These are phyloP conservation scores for Caenorhabditis japonica DNA, from an alignment of 2,888 invertebrate genomes.

Conservation along the genomic window DNA sequence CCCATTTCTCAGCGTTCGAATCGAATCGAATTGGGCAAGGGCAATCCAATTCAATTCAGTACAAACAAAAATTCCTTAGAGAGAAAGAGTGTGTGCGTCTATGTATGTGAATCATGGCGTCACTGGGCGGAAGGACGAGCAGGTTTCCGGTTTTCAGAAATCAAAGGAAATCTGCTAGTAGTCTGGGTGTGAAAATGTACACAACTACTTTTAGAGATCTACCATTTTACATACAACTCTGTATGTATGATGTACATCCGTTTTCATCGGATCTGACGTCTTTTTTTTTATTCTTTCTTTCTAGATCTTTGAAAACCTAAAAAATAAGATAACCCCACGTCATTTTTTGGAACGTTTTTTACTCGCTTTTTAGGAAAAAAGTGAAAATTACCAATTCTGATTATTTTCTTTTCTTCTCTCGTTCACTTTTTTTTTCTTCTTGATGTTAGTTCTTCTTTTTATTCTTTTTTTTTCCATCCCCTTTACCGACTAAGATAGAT, in stretches of 20 bases:
- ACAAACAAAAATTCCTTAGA: constrained; percentile 25
- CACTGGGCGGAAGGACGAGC: constrained; percentile 23
- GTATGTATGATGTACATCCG: constrained; percentile 8
- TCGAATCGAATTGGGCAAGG: too few relatives aligned
- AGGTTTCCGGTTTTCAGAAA: constrained; percentile 32
- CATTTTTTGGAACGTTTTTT: too few relatives aligned
- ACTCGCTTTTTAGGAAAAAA: too few relatives aligned
- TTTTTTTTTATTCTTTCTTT: not conserved
- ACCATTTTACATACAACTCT: not conserved
- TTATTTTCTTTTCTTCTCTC: constrained; percentile 24
- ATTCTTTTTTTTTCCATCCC: constrained; percentile 4
- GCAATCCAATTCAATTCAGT: constrained; percentile 36
- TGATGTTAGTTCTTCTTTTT: constrained; percentile 1
- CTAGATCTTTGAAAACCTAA: constrained; percentile 14
- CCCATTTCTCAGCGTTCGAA: constrained; percentile 1
- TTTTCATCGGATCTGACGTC: not conserved
- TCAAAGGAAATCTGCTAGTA: constrained; percentile 5
- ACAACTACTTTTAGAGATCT: not conserved
- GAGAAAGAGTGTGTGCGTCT: constrained; percentile 25
- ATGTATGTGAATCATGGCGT: constrained; percentile 18
- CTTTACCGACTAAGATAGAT: constrained; percentile 27
- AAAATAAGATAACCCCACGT: not conserved
- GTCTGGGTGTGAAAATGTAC: too few relatives aligned
- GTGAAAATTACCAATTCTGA: not conserved
- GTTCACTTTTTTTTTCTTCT: constrained; percentile 6